phyloP scores from a whole-genome alignment of 2,113 vertebrate species.

The Amphilophus citrinellus region DNA sequence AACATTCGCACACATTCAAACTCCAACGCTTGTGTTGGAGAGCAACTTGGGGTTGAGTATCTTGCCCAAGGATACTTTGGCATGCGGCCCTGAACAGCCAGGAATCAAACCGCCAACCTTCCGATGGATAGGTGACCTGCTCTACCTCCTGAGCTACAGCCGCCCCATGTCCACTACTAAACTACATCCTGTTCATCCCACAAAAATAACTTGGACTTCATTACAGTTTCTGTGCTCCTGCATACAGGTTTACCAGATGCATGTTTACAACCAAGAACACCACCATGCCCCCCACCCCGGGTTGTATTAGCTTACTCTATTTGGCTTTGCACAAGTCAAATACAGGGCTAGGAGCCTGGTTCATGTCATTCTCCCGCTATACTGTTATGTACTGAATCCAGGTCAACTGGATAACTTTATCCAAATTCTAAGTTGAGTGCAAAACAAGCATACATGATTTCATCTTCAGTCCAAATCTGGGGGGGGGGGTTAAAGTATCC shows the following conservation, averaged over 20 bases:
- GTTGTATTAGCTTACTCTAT: not conserved
- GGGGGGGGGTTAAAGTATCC: no score
- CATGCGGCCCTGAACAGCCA: no score
- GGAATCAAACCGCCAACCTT: no score
- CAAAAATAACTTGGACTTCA: fast-evolving
- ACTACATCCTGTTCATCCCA: not conserved
- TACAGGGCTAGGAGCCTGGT: not conserved
- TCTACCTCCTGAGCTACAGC: no score
- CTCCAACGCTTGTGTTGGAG: no score
- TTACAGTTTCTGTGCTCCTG: not conserved
- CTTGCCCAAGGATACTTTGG: no score
- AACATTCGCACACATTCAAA: no score
- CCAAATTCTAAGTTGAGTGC: not conserved
- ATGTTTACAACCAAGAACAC: not conserved
- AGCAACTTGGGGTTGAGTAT: no score
- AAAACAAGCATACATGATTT: not conserved
- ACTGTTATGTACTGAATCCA: not conserved
- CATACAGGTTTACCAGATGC: not conserved
- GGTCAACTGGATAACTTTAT: not conserved
- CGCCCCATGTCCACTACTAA: not conserved
- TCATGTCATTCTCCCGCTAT: not conserved
- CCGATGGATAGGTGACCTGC: no score
- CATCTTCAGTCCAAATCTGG: not conserved
- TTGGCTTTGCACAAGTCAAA: not conserved
- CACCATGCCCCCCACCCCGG: fast-evolving